Evolutionary conservation across 1,140 invertebrate genomes (phyloP).

Genomic region (Coenobita brevimanus): DNA sequence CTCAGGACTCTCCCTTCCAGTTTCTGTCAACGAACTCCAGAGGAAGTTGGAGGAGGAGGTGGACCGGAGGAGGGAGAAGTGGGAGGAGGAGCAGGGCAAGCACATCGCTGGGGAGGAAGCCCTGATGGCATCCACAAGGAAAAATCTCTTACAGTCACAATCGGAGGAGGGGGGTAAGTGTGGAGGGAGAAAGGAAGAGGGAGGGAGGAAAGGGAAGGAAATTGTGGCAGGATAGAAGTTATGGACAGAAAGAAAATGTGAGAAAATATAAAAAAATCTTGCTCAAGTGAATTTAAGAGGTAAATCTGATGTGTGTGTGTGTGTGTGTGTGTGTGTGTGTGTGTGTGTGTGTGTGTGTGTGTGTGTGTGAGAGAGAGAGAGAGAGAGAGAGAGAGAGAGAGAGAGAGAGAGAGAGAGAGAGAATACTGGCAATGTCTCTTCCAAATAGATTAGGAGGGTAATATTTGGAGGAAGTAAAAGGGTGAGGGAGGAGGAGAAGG

Average conservation of each 20-base stretch:
- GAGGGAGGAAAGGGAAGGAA: background rate
- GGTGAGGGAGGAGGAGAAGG: too few species aligned
- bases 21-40: conserved; percentile 69
- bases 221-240: background rate
- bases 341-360: background rate
- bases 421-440: too few species aligned
- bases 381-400: background rate
- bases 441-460: too few species aligned
- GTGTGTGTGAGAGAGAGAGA: background rate
- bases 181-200: background rate
- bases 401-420: background rate
- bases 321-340: background rate
- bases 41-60: conserved; percentile 69
- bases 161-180: background rate
- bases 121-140: conserved; percentile 46
- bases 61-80: conserved; percentile 64
- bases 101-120: conserved; percentile 63
- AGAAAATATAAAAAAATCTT: background rate
- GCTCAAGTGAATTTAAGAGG: background rate
- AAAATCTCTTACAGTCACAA: too few species aligned
- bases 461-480: too few species aligned
- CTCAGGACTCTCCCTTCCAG: conserved; percentile 70
- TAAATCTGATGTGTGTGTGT: too few species aligned
- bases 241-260: background rate
- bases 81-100: conserved; percentile 67